Evolutionary conservation across 37 sponge, comb jelly and placozoan species (phyloP), one percentile per base, ranked within the genome.

Genomic region (Ianthella basta): DNA sequence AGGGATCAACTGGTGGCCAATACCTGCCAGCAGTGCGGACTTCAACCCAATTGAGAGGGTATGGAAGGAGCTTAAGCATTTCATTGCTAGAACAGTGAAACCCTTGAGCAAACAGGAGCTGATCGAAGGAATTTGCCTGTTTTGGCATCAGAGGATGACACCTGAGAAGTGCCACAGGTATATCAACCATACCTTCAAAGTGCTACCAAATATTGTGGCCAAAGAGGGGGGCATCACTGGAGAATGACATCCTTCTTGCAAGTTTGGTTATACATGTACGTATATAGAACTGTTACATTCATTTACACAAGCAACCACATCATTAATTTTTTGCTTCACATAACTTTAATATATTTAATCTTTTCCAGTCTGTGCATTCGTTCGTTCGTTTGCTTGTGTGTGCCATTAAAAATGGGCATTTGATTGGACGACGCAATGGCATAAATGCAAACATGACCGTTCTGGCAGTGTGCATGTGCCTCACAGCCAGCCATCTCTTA

Each of bases 31-130:
- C 19, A 40, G 80, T 37, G 75, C 86, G 24, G 80, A 86, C 54
- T 15, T 86, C 14, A 86, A 86, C 35, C 86, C 80, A 1, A 86
- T 79, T n/a, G 80, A 86, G 44, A 39, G 79, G 16, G 41, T 86
- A 14, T 86, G 86, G 86, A 65, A 39, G 18, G 56, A 84, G 29
- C 24, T 69, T 14, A 84, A 72, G 32, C 72, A 69, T 13, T 84
- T 23, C 37, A 19, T 84, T 25, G 27, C 84, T 0, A 59, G 39
- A 25, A n/a, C 0, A 29, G 72, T 41, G 13, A 84, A 84, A 27
- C 84, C 84, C 6, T 20, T 12, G 8, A 84, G 33, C 4, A 84
- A 84, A 34, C 15, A 84, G 27, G 84, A 84, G 5, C 72, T 84
- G 56, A 25, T 84, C 33, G 72, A 84, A 40, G 84, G 84, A 53